Conservation (phyloP, 2,113 vertebrate species). For the Cavia aperea region DNA sequence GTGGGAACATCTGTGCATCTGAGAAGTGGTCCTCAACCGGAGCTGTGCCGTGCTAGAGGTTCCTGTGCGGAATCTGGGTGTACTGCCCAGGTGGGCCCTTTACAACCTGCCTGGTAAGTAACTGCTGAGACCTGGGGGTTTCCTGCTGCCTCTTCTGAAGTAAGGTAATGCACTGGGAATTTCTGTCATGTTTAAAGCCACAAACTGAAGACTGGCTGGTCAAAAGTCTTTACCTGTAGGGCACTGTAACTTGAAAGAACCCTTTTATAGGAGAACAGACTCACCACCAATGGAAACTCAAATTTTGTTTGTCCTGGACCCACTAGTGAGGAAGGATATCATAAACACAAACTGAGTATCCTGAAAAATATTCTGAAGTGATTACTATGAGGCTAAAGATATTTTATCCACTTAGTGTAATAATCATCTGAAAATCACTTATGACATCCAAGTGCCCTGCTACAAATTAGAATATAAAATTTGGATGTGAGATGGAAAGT, state of each 20-base stretch:
- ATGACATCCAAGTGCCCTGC: not conserved
- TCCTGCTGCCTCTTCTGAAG: not conserved
- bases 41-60: not conserved
- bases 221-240: not conserved
- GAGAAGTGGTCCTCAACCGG: not conserved
- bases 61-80: not conserved
- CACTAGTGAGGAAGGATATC: not conserved
- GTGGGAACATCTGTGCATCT: not conserved
- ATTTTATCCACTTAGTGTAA: not conserved
- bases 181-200: not conserved
- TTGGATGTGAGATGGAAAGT: not conserved
- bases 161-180: not conserved
- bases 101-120: not conserved
- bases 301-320: not conserved
- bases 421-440: not conserved
- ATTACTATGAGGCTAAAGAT: not conserved
- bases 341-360: not conserved
- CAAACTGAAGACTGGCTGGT: conserved; percentile 6
- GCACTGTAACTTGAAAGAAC: not conserved
- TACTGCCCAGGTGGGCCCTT: not conserved
- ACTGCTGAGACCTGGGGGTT: not conserved
- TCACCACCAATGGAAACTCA: not conserved
- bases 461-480: conserved; percentile 11
- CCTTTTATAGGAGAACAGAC: conserved; percentile 21
- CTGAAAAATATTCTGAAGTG: not conserved